Conservation (phyloP, 1,140 invertebrate species). For the Trinorchestia longiramus region DNA sequence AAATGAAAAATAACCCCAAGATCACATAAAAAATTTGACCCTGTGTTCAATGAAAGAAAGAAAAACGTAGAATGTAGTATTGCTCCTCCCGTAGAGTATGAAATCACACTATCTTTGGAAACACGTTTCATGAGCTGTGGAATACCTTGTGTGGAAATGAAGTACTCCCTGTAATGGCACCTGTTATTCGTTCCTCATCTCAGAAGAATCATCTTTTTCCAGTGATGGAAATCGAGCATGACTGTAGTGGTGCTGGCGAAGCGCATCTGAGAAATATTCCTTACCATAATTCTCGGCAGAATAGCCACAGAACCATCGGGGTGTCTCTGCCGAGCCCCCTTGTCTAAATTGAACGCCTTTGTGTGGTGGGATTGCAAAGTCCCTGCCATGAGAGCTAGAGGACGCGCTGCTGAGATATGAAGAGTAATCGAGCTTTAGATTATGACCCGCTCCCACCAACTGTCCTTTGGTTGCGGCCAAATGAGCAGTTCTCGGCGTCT, state of each 20-base stretch:
- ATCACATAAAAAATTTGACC: background rate
- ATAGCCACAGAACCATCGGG: constrained; percentile 32
- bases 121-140: background rate
- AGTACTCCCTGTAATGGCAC: background rate
- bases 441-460: background rate
- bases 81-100: background rate
- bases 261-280: constrained; percentile 21
- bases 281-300: constrained; percentile 19
- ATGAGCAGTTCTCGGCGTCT: constrained; percentile 17
- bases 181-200: constrained; percentile 7
- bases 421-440: constrained; percentile 47
- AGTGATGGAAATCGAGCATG: background rate
- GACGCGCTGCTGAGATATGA: constrained; percentile 42
- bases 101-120: background rate
- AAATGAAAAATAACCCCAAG: background rate
- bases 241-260: background rate
- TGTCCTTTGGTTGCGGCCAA: constrained; percentile 38
- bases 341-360: constrained; percentile 51
- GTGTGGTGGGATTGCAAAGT: constrained; percentile 50
- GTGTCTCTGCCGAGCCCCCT: constrained; percentile 41
- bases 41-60: background rate
- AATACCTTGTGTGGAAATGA: background rate
- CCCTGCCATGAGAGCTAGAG: background rate
- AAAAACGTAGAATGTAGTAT: background rate
- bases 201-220: background rate